Percentiles rank a stretch among this genome's conserved stretches.
Evolutionary conservation across 2,797 vertebrate species (phyloP).

Genomic region (Sebastes flavidus): DNA sequence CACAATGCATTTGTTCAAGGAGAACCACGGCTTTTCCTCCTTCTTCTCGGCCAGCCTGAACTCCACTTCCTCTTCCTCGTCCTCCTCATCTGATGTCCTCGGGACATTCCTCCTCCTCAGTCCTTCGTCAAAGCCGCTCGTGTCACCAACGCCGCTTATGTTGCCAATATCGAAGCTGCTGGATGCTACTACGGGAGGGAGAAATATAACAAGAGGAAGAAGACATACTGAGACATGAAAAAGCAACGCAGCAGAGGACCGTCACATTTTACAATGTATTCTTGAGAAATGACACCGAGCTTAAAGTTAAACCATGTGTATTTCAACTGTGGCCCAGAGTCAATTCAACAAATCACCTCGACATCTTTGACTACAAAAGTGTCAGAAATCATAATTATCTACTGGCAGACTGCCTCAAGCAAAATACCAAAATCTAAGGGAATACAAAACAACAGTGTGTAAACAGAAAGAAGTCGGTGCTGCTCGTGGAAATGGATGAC

Average conservation of each 20-base stretch:
- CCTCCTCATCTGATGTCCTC: constrained; percentile 81
- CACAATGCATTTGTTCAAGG: constrained; percentile 80
- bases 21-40: constrained; percentile 76
- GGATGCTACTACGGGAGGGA: constrained; percentile 42
- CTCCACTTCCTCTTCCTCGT: constrained; percentile 78
- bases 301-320: constrained; percentile 45
- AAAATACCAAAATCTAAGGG: constrained; percentile 23
- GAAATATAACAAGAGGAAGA: neutral
- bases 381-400: constrained; percentile 41
- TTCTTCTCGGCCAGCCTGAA: constrained; percentile 72
- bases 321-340: neutral
- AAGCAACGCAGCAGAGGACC: neutral
- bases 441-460: constrained; percentile 26
- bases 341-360: constrained; percentile 34
- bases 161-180: constrained; percentile 39
- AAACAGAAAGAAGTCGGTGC: constrained; percentile 30
- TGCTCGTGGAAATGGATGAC: constrained; percentile 41
- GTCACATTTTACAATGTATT: neutral
- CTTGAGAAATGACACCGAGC: constrained; percentile 4
- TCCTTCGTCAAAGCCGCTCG: constrained; percentile 62
- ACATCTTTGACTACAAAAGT: constrained; percentile 21
- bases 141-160: constrained; percentile 29
- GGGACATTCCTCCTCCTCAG: constrained; percentile 71
- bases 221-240: neutral
- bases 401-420: constrained; percentile 21